Base-by-base conservation (phyloP, 2,797 vertebrate species). In the Discoglossus pictus region DNA sequence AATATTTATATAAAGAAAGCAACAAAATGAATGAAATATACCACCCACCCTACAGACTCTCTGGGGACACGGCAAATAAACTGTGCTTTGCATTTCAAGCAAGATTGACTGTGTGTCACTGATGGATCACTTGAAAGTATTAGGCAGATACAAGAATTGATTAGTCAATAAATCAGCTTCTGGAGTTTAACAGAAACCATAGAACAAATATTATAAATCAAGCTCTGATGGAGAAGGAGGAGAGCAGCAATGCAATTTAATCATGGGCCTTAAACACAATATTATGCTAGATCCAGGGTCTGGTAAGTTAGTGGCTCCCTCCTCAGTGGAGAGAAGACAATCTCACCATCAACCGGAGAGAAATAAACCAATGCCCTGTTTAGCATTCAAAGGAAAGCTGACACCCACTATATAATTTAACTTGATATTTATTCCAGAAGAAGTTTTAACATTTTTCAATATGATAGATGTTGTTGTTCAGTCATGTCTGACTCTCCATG, bases 111-210 rank as follows among this genome's bases (percentile, higher is more conserved):
- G 90, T 82, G 78, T 88, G 90, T 78, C 80, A 71, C 75, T 92
- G 92, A 95, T 87, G 77, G 92, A 94, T 92, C 84, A 75, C 88
- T 90, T 83, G 83, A 88, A 81, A 89, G 87, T 90, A 90, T 92
- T 87, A 91, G 82, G 67, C 86, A 90, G 91, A 93, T 93, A 92
- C 93, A 93, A 88, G 77, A 85, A 96, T 93, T 89, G 91, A 95
- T 93, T 93, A 90, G 90, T 90, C 87, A 87, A 86, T 94, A 92
- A 92, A 92, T 95, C 89, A 84, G 75, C 80, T 78, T 78, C 88
- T 81, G 83, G 86, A 68, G 60, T 79, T 78, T 62, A 75, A 73
- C 75, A 78, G 83, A 74, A 82, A 78, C 87, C 77, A 86, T 78
- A 81, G 80, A 78, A 63, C 61, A 85, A 80, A 88, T 84, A 86